Percentiles rank a stretch among this genome's conserved stretches.
phyloP scores from a whole-genome alignment of 2,797 vertebrate genomes.

The Novumbra hubbsi region DNA sequence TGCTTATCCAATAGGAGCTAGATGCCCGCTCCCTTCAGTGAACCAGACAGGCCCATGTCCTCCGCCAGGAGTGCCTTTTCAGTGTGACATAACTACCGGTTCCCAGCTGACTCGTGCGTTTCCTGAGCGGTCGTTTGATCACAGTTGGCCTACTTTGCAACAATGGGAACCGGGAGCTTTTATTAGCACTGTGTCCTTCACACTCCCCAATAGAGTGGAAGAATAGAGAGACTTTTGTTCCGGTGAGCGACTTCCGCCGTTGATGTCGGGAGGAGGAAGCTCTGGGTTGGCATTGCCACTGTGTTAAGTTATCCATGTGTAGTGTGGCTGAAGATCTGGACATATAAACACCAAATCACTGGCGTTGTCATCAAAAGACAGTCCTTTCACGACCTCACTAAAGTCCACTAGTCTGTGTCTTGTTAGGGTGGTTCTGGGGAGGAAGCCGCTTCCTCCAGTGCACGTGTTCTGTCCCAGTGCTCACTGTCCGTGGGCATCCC shows the following conservation, averaged over 20 bases:
- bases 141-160: background rate
- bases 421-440: too few relatives aligned
- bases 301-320: background rate
- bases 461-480: too few relatives aligned
- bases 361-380: background rate
- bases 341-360: background rate
- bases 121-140: background rate
- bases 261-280: background rate
- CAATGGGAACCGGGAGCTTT: background rate
- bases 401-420: too few relatives aligned
- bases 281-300: background rate
- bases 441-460: too few relatives aligned
- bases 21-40: background rate
- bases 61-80: background rate
- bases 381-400: background rate
- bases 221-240: background rate
- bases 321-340: background rate
- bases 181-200: constrained; percentile 5
- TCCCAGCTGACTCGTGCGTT: background rate
- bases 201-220: background rate
- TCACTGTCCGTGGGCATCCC: background rate
- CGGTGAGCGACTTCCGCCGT: background rate
- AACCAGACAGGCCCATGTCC: background rate
- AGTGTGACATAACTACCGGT: background rate
- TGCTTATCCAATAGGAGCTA: background rate